These are phyloP conservation scores for Liasis olivaceus DNA, from an alignment of 2,797 vertebrate species.

Conservation along the genomic window DNA sequence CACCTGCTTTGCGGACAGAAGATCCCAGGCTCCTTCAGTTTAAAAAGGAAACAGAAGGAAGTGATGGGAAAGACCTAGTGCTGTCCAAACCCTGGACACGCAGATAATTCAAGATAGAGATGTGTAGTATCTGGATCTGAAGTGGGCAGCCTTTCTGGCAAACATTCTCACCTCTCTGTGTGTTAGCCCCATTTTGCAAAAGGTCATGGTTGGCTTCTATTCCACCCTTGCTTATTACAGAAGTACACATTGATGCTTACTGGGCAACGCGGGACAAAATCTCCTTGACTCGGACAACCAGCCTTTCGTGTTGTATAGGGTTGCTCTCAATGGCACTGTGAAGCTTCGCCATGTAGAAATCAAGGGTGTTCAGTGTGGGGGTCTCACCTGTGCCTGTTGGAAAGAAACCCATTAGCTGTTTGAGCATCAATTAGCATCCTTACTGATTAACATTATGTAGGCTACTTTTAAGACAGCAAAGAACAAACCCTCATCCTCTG, in stretches of 20 bases:
- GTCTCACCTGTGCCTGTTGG: constrained; percentile 89
- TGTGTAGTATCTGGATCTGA: not conserved
- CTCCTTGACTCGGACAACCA: constrained; percentile 90
- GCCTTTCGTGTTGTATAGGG: constrained; percentile 87
- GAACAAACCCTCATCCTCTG: not conserved
- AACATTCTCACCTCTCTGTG: not conserved
- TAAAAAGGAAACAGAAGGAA: not conserved
- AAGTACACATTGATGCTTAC: constrained; percentile 65
- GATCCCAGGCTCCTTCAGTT: not conserved
- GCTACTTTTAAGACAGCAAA: not conserved
- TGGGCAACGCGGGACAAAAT: constrained; percentile 92
- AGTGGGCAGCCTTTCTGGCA: not conserved
- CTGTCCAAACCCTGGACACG: not conserved
- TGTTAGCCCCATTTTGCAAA: not conserved
- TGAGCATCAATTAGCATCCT: not conserved
- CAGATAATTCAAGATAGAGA: not conserved
- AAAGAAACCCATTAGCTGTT: not conserved
- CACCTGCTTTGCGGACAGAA: not conserved
- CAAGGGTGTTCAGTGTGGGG: constrained; percentile 88
- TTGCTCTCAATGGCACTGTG: constrained; percentile 89
- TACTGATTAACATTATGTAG: not conserved
- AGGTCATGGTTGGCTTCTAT: not conserved
- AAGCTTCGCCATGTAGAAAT: constrained; percentile 92
- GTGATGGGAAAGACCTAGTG: not conserved
- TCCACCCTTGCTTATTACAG: not conserved